Evolutionary conservation across 2,113 vertebrate species (phyloP).

Genomic region (Malurus elegans): DNA sequence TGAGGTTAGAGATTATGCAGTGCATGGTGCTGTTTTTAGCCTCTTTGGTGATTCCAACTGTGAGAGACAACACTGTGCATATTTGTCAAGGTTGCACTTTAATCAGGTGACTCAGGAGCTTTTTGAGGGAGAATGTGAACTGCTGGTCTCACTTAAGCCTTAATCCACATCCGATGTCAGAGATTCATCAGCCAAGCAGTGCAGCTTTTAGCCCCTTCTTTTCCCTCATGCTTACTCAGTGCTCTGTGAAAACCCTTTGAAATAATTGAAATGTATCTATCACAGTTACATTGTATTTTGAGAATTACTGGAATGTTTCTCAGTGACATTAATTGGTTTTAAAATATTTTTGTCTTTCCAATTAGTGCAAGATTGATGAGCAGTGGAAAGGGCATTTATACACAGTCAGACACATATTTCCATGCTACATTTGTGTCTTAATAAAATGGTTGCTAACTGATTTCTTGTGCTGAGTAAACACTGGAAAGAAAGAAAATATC

Average conservation of each 20-base stretch:
- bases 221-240: constrained; percentile 1
- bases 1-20: constrained; percentile 78
- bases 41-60: constrained; percentile 75
- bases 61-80: constrained; percentile 72
- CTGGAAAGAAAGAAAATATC: neutral
- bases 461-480: constrained; percentile 12
- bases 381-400: constrained; percentile 34
- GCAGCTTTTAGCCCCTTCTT: neutral
- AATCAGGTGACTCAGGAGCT: constrained; percentile 62
- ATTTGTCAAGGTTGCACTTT: constrained; percentile 73
- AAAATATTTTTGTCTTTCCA: constrained; percentile 58
- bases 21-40: constrained; percentile 75
- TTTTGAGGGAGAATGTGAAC: constrained; percentile 49
- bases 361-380: constrained; percentile 50
- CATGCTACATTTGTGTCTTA: constrained; percentile 8
- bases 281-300: constrained; percentile 16
- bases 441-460: constrained; percentile 24
- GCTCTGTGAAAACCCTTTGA: constrained; percentile 8
- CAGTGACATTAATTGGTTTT: constrained; percentile 46
- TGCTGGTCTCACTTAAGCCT: constrained; percentile 6
- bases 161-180: neutral
- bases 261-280: constrained; percentile 63
- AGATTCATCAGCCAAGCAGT: neutral
- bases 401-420: constrained; percentile 22
- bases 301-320: constrained; percentile 50